These are phyloP conservation scores for Chromoteleia sp. DNA, from an alignment of 2,888 invertebrate species.

Conservation along the genomic window DNA sequence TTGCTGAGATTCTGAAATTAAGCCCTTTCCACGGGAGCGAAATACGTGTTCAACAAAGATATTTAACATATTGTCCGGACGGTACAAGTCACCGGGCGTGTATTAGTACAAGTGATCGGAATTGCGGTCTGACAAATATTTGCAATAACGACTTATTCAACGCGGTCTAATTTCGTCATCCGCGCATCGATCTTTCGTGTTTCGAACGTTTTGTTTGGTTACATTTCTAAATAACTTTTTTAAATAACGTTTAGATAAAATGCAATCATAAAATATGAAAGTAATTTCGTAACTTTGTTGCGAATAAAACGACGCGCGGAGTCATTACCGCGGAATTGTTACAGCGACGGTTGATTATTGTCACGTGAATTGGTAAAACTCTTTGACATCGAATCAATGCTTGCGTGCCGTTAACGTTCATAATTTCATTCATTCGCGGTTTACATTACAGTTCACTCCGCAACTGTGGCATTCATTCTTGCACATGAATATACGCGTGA, in stretches of 20 bases:
- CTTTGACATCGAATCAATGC: conserved; percentile 60
- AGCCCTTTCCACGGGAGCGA: conserved; percentile 57
- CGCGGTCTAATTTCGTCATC: too few relatives aligned
- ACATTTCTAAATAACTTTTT: too few relatives aligned
- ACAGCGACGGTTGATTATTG: conserved; percentile 54
- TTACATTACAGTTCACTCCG: conserved; percentile 56
- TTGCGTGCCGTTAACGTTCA: conserved; percentile 36
- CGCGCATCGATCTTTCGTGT: too few relatives aligned
- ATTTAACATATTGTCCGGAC: too few relatives aligned
- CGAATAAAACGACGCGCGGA: conserved; percentile 11
- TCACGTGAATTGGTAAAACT: conserved; percentile 53
- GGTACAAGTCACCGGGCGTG: too few relatives aligned
- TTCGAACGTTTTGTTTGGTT: too few relatives aligned
- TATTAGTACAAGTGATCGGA: background rate
- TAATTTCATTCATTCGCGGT: conserved; percentile 57
- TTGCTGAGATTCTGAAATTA: conserved; percentile 45
- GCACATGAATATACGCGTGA: conserved; percentile 12
- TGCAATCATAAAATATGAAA: conserved; percentile 18
- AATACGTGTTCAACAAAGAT: conserved; percentile 38
- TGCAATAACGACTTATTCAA: too few relatives aligned
- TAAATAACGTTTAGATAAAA: conserved; percentile 20
- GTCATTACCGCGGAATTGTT: conserved; percentile 42
- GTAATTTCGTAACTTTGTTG: conserved; percentile 30
- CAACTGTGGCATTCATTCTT: conserved; percentile 45
- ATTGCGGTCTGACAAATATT: too few relatives aligned